These are phyloP conservation scores for Folsomia manolachei DNA, from an alignment of 2,888 invertebrate genomes.

Conservation along the genomic window DNA sequence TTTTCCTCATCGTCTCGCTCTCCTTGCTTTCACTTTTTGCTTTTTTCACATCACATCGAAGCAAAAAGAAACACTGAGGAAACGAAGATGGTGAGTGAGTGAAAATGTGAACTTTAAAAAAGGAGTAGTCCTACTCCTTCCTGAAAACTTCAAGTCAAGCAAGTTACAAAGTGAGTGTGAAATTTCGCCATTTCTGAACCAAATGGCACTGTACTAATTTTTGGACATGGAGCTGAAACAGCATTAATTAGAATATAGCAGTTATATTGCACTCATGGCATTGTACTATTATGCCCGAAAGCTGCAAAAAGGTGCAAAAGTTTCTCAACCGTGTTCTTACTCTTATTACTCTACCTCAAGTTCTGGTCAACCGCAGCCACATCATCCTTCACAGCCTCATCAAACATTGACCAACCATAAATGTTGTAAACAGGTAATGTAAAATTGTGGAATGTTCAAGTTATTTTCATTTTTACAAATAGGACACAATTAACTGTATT, in stretches of 20 bases:
- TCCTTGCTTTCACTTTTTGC: too few species aligned
- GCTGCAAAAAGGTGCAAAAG: constrained; percentile 45
- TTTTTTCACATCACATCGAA: too few species aligned
- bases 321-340: neutral
- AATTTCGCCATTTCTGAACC: too few species aligned
- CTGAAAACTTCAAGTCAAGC: neutral
- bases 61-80: too few species aligned
- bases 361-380: neutral
- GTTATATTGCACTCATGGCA: constrained; percentile 41
- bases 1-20: neutral
- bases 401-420: neutral
- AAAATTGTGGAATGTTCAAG: neutral
- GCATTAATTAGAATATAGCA: too few species aligned
- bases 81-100: neutral
- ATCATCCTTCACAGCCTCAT: neutral
- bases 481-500: neutral
- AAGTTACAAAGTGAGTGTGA: neutral
- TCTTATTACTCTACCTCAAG: neutral
- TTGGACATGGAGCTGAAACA: too few species aligned
- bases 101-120: neutral
- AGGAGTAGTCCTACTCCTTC: neutral
- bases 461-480: neutral
- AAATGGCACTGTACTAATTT: too few species aligned
- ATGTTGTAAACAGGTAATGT: neutral
- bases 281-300: constrained; percentile 51